Base-by-base conservation (phyloP, 1,140 invertebrate genomes). In the Bombus soroeensis region DNA sequence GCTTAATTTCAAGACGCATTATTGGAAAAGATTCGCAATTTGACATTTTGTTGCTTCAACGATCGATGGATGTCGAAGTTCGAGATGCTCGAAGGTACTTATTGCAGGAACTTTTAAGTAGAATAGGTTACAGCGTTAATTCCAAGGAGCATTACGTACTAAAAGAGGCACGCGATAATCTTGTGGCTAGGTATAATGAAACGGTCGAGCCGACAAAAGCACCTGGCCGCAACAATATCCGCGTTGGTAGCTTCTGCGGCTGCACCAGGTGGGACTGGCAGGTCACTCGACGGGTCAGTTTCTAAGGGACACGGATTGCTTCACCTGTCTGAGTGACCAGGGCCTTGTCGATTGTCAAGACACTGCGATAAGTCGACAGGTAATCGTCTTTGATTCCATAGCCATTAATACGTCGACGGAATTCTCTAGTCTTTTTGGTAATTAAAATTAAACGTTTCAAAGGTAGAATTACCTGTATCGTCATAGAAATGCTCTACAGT, bases 241-340 rank as follows among this genome's bases (percentile, higher is more conserved):
- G 37, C 73, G 77, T 83, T 89, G 85, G 77, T 76, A 87, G 72
- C 85, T 89, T 84, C 86, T 81, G 88, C 73, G 85, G 76, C 78
- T 84, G 81, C 84, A 89, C 74, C 88, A 89, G 87, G 81, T 89
- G 85, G 83, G 81, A 76, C 87, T 75, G 73, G 43, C 73, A 72
- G 89, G 88, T 90, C 88, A 90, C 87, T 79, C 59, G 78, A 75
- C 66, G 75, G 86, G 86, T 88, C 88, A 90, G 74, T 88, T 85
- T 90, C 73, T 32, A 39, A 66, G 57, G 57, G 81, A 64, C 37
- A 47, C 39, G 72, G 86, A 89, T 86, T 64, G 64, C 72, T 68
- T 86, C 76, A 88, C 89, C 86, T 90, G 80, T 88, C 41, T 28
- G 12, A 15, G 59, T 62, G 59, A 22, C 47, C 6, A 53, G 47